These are phyloP conservation scores for Caenorhabditis inopinata DNA, from an alignment of 1,140 invertebrate genomes.

Conservation along the genomic window DNA sequence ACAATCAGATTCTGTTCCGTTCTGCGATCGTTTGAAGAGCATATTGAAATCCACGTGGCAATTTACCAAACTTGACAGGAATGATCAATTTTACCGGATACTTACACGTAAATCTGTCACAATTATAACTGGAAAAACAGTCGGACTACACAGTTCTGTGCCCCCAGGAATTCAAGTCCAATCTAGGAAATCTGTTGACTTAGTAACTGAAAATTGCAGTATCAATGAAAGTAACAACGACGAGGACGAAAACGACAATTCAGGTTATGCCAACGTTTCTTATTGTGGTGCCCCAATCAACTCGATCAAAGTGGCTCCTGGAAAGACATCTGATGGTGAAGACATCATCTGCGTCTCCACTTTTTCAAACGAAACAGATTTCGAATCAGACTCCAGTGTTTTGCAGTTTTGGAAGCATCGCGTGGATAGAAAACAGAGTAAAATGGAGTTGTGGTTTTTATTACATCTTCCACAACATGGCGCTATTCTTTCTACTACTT, in stretches of 20 bases:
- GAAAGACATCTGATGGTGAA: not conserved
- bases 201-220: too few relatives aligned
- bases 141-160: not conserved
- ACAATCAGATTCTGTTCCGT: not conserved
- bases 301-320: not conserved
- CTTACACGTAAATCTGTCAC: not conserved
- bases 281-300: conserved; percentile 4
- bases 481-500: not conserved
- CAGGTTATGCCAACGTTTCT: not conserved
- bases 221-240: too few relatives aligned
- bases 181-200: not conserved
- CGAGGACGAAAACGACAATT: not conserved
- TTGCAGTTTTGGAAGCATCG: not conserved
- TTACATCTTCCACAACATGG: not conserved
- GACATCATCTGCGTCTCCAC: not conserved
- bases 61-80: not conserved
- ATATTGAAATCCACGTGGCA: not conserved
- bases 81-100: not conserved
- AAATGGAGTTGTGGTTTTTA: not conserved
- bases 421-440: not conserved
- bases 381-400: not conserved
- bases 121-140: not conserved
- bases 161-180: not conserved
- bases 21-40: not conserved
- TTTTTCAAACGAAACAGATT: not conserved